These are phyloP conservation scores for Tachina grossa DNA, from an alignment of 2,888 invertebrate genomes.

Conservation along the genomic window DNA sequence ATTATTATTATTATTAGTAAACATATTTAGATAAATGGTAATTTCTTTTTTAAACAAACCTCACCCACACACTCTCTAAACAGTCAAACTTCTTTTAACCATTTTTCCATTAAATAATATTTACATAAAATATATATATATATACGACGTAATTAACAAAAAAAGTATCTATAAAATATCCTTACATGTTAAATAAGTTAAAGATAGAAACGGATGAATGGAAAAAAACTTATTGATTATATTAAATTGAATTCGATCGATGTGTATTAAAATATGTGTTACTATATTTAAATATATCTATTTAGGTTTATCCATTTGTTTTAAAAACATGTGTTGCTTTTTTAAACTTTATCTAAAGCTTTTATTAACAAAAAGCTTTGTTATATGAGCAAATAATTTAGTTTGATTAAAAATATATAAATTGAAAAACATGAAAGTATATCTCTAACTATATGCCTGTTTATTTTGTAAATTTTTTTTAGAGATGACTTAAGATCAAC, in stretches of 20 bases:
- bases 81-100: background rate
- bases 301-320: background rate
- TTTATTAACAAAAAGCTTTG: background rate
- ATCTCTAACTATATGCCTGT: constrained; percentile 73
- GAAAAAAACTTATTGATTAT: constrained; percentile 20
- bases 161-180: constrained; percentile 51
- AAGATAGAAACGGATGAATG: too few species aligned
- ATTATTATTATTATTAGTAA: background rate
- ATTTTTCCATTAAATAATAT: constrained; percentile 23
- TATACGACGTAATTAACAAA: constrained; percentile 4
- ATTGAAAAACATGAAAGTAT: background rate
- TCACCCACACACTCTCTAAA: constrained; percentile 42
- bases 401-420: background rate
- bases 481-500: constrained; percentile 59
- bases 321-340: background rate
- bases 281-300: background rate
- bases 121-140: background rate
- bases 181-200: constrained; percentile 37
- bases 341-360: background rate
- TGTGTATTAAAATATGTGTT: constrained; percentile 50
- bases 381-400: background rate
- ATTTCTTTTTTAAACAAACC: constrained; percentile 17
- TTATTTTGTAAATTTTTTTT: constrained; percentile 82
- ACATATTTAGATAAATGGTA: constrained; percentile 7
- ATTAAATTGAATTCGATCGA: constrained; percentile 35